phyloP scores from a whole-genome alignment of 2,888 invertebrate genomes.

The Noctuana brunneofusca region DNA sequence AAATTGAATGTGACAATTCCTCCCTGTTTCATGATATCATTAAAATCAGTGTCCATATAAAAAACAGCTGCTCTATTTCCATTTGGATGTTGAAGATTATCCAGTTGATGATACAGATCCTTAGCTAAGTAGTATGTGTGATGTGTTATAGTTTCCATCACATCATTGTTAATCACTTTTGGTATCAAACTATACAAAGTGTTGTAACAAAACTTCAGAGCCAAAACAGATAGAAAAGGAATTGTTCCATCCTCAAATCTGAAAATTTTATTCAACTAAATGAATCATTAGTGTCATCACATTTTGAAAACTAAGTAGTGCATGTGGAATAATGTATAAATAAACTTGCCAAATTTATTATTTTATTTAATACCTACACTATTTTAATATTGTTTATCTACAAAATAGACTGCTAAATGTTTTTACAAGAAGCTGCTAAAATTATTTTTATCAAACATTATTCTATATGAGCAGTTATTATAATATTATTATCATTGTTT shows the following conservation, averaged over 20 bases:
- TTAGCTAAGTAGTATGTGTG: constrained; percentile 91
- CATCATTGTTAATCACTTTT: constrained; percentile 61
- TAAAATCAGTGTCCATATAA: constrained; percentile 89
- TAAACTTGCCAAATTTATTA: no score
- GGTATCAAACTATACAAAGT: constrained; percentile 86
- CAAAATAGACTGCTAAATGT: no score
- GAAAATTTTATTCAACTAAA: constrained; percentile 35
- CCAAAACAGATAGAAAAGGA: constrained; percentile 92
- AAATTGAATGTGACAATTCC: constrained; percentile 95
- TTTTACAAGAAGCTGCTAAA: no score
- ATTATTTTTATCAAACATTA: no score
- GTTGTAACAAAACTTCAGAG: constrained; percentile 92
- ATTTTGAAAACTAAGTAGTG: no score
- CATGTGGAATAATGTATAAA: no score
- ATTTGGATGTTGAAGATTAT: constrained; percentile 87
- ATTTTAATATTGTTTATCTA: no score
- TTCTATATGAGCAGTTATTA: no score
- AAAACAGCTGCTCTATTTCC: constrained; percentile 86
- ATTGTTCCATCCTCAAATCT: constrained; percentile 98
- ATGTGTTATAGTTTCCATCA: constrained; percentile 85
- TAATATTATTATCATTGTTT: no score
- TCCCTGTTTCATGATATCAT: constrained; percentile 87
- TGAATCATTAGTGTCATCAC: no score
- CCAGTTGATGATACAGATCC: constrained; percentile 86
- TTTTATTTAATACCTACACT: no score